phyloP scores from a whole-genome alignment of 2,113 vertebrate genomes.

The Turnix velox region DNA sequence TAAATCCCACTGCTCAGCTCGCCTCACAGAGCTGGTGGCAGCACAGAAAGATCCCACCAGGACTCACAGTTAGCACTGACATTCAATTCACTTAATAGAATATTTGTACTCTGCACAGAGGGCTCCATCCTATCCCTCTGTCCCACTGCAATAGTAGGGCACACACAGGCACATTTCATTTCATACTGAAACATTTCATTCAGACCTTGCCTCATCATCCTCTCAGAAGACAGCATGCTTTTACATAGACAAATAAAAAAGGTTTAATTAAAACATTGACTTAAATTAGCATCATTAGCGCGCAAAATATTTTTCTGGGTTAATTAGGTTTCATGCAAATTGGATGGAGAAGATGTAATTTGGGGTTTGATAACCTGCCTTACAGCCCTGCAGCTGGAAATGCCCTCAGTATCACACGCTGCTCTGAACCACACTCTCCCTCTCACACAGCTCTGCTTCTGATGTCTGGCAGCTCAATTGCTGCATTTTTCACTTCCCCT shows the following conservation, averaged over 20 bases:
- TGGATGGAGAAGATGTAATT: neutral
- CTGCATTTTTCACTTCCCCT: neutral
- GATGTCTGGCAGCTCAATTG: neutral
- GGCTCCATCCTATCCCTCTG: too few relatives aligned
- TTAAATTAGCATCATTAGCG: slow-evolving; percentile 56
- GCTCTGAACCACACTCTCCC: neutral
- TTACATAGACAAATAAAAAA: slow-evolving; percentile 8
- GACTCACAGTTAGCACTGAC: neutral
- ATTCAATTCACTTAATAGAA: neutral
- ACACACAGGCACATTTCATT: neutral
- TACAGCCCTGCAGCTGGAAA: neutral
- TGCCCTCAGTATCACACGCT: neutral
- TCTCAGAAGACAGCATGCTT: neutral
- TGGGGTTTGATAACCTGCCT: slow-evolving; percentile 16
- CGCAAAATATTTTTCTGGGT: slow-evolving; percentile 49
- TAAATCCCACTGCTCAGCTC: neutral
- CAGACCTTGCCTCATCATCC: neutral
- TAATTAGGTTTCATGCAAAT: slow-evolving; percentile 59
- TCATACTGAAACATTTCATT: neutral
- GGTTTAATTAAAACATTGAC: slow-evolving; percentile 30
- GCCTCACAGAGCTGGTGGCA: neutral
- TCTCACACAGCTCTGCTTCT: neutral
- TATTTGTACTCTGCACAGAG: neutral
- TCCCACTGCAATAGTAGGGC: neutral
- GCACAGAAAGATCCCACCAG: neutral